Evolutionary conservation across 2,888 invertebrate genomes (phyloP), one percentile per base, ranked within the genome.

Genomic region (Molorchus minor): DNA sequence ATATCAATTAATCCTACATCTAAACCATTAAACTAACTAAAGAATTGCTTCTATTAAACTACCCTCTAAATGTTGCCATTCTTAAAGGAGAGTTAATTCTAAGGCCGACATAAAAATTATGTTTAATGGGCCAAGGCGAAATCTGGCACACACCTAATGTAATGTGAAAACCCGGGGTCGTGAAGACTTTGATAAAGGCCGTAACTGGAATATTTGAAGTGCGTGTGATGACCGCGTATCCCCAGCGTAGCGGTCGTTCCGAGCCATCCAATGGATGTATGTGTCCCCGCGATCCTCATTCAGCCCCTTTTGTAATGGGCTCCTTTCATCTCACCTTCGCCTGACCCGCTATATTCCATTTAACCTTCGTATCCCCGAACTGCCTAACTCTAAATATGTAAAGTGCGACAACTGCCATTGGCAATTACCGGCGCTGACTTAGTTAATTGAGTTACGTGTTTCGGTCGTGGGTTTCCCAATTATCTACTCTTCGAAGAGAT

Each of bases 171-270:
- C n/a, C 40, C 40, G n/a, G n/a, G n/a, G 19, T 19, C 16, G 19
- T 40, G 40, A 40, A 17, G 40, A 19, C 5, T 46, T 35, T 49
- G 38, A 25, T 49, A 35, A 38, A 38, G 19, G 43, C n/a, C 30
- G 12, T 29, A 29, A 40, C 29, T 40, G 38, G 41, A 58, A 49
- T 54, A 53, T 43, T 56, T 54, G 62, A 52, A 62, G 62, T 60
- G 64, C 62, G 64, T 65, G 62, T 60, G 51, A 56, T 62, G 62
- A 62, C 64, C 60, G 55, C 60, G 60, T 49, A 52, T 51, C 64
- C 53, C 51, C 53, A 55, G 56, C 52, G 45, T 36, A 51, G 53
- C 47, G 35, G 56, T 62, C 52, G 62, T 65, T 65, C 62, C 54
- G 51, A 60, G 65, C 54, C 55, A 60, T 58, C 62, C 58, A 44